Percentiles rank a stretch among this genome's conserved stretches.
Evolutionary conservation across 1,140 invertebrate species (phyloP).

Genomic region (Ceratina calcarata): DNA sequence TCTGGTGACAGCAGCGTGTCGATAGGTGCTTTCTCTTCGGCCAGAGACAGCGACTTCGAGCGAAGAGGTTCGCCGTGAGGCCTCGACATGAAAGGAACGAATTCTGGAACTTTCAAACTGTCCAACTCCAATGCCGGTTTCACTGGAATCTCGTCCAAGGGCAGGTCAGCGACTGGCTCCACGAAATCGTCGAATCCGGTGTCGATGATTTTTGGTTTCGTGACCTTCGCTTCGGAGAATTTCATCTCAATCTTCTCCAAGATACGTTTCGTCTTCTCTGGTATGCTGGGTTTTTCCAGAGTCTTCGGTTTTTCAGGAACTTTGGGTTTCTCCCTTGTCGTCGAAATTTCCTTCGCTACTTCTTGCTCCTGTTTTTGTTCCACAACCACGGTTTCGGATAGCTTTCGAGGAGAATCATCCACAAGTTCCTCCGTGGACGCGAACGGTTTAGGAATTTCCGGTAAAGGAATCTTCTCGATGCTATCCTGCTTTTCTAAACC

Average conservation of each 20-base stretch:
- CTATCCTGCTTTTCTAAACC: conserved; percentile 75
- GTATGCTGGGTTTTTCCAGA: conserved; percentile 76
- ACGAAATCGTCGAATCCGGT: conserved; percentile 79
- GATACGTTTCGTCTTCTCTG: conserved; percentile 78
- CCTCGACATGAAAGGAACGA: conserved; percentile 76
- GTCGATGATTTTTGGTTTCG: conserved; percentile 76
- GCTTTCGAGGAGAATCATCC: too few relatives aligned
- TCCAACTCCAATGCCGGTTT: conserved; percentile 78
- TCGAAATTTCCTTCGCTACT: neutral
- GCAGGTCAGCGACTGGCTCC: conserved; percentile 78
- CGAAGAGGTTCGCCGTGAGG: conserved; percentile 76
- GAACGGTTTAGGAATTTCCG: conserved; percentile 68
- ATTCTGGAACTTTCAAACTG: conserved; percentile 78
- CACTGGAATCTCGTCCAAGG: conserved; percentile 77
- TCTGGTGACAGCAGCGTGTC: conserved; percentile 78
- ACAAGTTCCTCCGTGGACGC: neutral
- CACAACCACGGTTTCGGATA: too few relatives aligned
- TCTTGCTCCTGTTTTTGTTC: too few relatives aligned
- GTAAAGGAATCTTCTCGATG: conserved; percentile 77
- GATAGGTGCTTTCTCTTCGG: conserved; percentile 78
- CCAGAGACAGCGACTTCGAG: conserved; percentile 77
- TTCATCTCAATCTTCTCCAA: conserved; percentile 77
- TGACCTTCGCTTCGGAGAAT: conserved; percentile 72
- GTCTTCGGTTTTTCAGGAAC: conserved; percentile 55
- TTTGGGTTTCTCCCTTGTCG: neutral